Conservation (phyloP, 2,888 invertebrate genomes). For the Lamellibrachia satsuma region DNA sequence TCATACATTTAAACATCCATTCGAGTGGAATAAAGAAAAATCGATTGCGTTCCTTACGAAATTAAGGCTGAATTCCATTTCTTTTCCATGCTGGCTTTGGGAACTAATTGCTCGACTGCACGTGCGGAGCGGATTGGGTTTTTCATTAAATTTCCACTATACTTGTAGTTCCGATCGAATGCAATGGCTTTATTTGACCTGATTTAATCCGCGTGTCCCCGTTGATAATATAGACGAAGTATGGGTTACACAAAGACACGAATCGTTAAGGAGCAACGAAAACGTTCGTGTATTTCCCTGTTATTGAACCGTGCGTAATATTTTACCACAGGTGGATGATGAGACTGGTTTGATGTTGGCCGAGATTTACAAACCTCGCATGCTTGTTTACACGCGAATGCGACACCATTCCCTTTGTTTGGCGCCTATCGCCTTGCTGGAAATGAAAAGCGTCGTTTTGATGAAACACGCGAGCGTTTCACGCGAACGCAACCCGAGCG, state of each 20-base stretch:
- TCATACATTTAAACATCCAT: neutral
- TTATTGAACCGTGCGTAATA: neutral
- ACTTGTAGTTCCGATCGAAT: neutral
- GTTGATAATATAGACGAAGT: neutral
- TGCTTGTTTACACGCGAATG: neutral
- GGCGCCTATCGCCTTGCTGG: neutral
- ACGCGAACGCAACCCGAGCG: neutral
- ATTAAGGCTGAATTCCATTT: neutral
- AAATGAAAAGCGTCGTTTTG: neutral
- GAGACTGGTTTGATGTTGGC: neutral
- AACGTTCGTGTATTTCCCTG: neutral
- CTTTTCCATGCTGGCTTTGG: neutral
- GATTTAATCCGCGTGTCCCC: neutral
- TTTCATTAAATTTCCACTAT: neutral
- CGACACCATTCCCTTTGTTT: neutral
- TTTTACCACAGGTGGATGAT: neutral
- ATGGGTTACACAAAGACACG: neutral
- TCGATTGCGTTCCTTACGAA: neutral
- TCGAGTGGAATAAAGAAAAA: slow-evolving; percentile 1
- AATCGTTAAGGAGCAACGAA: neutral
- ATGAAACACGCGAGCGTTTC: slow-evolving; percentile 6
- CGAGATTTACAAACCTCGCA: neutral
- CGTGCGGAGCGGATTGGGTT: neutral
- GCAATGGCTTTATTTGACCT: slow-evolving; percentile 9
- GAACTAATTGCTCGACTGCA: neutral